phyloP scores from a whole-genome alignment of 2,797 vertebrate species.

The Crenuchus spilurus region DNA sequence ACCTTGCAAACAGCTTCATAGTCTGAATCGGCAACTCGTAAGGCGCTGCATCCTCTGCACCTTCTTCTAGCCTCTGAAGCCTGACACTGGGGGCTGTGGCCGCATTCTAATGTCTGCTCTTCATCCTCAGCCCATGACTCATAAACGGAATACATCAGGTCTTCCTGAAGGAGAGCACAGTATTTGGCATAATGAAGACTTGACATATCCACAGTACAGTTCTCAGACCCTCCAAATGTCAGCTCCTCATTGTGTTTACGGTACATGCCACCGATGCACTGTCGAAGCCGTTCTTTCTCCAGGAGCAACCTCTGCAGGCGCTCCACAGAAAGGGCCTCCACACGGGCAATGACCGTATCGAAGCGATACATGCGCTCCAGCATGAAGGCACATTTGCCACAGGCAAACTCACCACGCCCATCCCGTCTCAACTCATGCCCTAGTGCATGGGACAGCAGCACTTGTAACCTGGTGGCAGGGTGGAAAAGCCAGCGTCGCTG shows the following conservation, averaged over 20 bases:
- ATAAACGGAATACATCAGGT: slow-evolving; percentile 88
- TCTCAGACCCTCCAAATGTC: not conserved
- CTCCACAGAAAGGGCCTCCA: slow-evolving; percentile 86
- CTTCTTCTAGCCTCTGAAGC: slow-evolving; percentile 71
- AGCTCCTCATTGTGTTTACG: slow-evolving; percentile 63
- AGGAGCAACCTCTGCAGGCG: slow-evolving; percentile 86
- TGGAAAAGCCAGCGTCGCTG: slow-evolving; percentile 98
- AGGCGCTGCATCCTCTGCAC: slow-evolving; percentile 84
- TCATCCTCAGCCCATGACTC: slow-evolving; percentile 89
- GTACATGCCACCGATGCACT: slow-evolving; percentile 88
- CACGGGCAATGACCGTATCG: slow-evolving; percentile 82
- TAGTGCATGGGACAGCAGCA: slow-evolving; percentile 91
- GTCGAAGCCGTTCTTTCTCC: slow-evolving; percentile 91
- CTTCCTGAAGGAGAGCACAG: slow-evolving; percentile 87
- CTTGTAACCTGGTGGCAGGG: slow-evolving; percentile 89
- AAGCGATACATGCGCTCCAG: slow-evolving; percentile 94
- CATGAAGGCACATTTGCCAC: slow-evolving; percentile 97
- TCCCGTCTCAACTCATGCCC: slow-evolving; percentile 89
- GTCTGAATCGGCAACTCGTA: slow-evolving; percentile 89
- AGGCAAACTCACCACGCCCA: slow-evolving; percentile 90
- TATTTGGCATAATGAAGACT: slow-evolving; percentile 84
- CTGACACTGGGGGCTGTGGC: slow-evolving; percentile 70
- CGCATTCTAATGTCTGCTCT: slow-evolving; percentile 71
- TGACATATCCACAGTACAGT: slow-evolving; percentile 82
- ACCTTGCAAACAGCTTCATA: slow-evolving; percentile 95